A percentile compares a stretch with the other conserved stretches of the same genome.
phyloP scores from a whole-genome alignment of 1,140 invertebrate genomes.

The Zaprionus capensis region DNA sequence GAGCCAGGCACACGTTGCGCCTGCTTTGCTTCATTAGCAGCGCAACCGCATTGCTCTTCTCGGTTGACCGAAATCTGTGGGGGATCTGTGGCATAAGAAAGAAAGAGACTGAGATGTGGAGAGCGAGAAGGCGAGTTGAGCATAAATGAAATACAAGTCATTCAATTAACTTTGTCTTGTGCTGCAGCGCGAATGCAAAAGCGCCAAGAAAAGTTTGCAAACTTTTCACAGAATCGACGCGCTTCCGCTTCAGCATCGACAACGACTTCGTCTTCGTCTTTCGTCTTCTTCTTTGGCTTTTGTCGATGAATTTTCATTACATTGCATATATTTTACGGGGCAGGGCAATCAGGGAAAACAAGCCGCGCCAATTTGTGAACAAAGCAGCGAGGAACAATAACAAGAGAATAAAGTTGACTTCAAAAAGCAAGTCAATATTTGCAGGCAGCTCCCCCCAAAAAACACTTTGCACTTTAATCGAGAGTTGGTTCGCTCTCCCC shows the following conservation, averaged over 20 bases:
- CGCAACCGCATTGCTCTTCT: slow-evolving; percentile 40
- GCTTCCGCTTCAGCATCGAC: not conserved
- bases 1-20: slow-evolving; percentile 41
- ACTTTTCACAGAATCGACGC: slow-evolving; percentile 57
- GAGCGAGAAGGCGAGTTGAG: not conserved
- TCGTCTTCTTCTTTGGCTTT: slow-evolving; percentile 31
- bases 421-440: slow-evolving; percentile 61
- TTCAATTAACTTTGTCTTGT: slow-evolving; percentile 71
- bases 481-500: not conserved
- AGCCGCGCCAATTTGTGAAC: slow-evolving; percentile 69
- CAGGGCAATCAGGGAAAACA: slow-evolving; percentile 72
- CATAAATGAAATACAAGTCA: slow-evolving; percentile 71
- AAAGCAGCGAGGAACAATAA: not conserved
- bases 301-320: slow-evolving; percentile 77
- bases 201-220: slow-evolving; percentile 52
- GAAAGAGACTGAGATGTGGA: not conserved
- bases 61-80: slow-evolving; percentile 48
- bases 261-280: slow-evolving; percentile 25
- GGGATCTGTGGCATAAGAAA: not conserved
- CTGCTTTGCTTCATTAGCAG: slow-evolving; percentile 69
- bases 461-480: slow-evolving; percentile 75
- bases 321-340: slow-evolving; percentile 69
- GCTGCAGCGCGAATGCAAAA: slow-evolving; percentile 55
- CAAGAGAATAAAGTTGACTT: slow-evolving; percentile 21
- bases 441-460: slow-evolving; percentile 26